Percentiles rank a stretch among this genome's conserved stretches.
Conservation (phyloP, 2,113 vertebrate genomes). For the Chlorocebus sabaeus region DNA sequence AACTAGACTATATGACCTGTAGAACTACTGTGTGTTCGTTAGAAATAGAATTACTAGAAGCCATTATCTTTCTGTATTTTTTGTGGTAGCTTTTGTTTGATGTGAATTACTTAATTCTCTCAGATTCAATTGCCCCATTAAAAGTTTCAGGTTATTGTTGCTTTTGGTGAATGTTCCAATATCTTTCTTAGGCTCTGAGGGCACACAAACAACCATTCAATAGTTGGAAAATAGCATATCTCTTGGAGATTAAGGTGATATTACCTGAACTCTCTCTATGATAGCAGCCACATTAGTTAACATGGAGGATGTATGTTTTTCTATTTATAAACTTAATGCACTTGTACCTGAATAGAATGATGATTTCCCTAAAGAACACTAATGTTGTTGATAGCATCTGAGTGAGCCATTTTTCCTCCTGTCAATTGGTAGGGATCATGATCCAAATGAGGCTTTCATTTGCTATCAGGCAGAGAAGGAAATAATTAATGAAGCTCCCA, state of each 20-base stretch:
- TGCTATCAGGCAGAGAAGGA: conserved; percentile 56
- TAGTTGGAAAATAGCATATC: not conserved
- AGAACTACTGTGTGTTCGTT: not conserved
- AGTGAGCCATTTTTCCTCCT: conserved; percentile 52
- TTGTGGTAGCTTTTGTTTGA: not conserved
- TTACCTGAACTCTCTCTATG: not conserved
- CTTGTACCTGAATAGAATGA: not conserved
- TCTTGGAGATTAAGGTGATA: not conserved
- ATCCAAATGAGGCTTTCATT: conserved; percentile 55
- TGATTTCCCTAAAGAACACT: conserved; percentile 26
- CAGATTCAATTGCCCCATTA: not conserved
- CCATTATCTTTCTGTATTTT: not conserved
- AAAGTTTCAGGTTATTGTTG: not conserved
- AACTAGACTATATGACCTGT: not conserved
- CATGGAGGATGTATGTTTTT: not conserved
- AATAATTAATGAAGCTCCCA: conserved; percentile 64
- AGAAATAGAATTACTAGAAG: not conserved
- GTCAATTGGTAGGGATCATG: conserved; percentile 38
- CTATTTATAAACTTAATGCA: conserved; percentile 15
- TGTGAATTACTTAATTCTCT: conserved; percentile 22
- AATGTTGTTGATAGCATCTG: conserved; percentile 36
- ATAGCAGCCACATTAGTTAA: not conserved
- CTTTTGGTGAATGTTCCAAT: not conserved
- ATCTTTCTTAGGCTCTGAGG: not conserved
- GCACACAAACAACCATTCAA: not conserved